These are phyloP conservation scores for Ambastaia sidthimunki DNA, from an alignment of 2,797 vertebrate genomes.

Conservation along the genomic window DNA sequence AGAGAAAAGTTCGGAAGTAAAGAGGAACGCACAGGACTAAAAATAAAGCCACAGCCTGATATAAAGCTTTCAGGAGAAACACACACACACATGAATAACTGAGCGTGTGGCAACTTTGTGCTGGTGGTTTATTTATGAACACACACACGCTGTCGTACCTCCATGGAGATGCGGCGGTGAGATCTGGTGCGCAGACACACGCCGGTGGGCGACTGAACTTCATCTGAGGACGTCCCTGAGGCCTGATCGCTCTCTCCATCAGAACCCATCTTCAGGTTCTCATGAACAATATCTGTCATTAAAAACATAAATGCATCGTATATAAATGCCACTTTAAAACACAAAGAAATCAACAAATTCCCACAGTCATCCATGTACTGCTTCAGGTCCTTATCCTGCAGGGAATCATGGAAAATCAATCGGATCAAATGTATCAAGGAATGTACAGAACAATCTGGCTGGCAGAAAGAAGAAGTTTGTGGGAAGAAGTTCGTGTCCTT, in stretches of 20 bases:
- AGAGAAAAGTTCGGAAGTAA: background rate
- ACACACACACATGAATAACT: background rate
- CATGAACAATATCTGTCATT: constrained; percentile 93
- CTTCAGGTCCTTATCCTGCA: constrained; percentile 96
- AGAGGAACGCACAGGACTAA: constrained; percentile 43
- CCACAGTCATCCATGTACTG: constrained; percentile 99
- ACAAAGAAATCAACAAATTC: constrained; percentile 75
- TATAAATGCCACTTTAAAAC: background rate
- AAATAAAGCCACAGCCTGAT: constrained; percentile 38
- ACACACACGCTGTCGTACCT: constrained; percentile 77
- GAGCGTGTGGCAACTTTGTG: background rate
- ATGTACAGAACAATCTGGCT: background rate
- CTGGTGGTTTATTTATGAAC: constrained; percentile 8
- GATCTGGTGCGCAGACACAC: constrained; percentile 92
- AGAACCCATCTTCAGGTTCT: constrained; percentile 99
- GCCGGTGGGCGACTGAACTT: constrained; percentile 96
- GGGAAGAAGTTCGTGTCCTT: too few species aligned
- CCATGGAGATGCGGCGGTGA: constrained; percentile 96
- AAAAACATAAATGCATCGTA: background rate
- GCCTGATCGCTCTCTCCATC: constrained; percentile 98
- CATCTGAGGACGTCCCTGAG: constrained; percentile 98
- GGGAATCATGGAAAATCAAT: constrained; percentile 17
- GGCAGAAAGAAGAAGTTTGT: background rate
- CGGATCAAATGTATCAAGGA: too few species aligned
- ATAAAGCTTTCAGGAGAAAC: constrained; percentile 37